Evolutionary conservation across 2,113 vertebrate genomes (phyloP).

Genomic region (Mus spicilegus): DNA sequence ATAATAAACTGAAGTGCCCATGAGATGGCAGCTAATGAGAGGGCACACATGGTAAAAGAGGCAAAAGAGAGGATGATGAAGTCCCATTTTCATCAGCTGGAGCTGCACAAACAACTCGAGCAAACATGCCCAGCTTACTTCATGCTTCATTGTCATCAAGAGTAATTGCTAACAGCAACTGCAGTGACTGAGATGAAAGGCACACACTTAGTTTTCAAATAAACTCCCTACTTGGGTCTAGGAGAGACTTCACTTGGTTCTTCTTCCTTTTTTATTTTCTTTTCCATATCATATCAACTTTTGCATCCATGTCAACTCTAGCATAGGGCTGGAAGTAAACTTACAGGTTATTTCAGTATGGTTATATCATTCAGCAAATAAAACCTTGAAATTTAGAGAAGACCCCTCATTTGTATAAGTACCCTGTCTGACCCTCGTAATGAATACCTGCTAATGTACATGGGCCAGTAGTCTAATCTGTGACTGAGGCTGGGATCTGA

Average conservation of each 20-base stretch:
- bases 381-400: not conserved
- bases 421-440: not conserved
- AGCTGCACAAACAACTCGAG: not conserved
- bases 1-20: slow-evolving; percentile 28
- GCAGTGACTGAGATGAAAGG: slow-evolving; percentile 59
- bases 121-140: slow-evolving; percentile 45
- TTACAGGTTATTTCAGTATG: not conserved
- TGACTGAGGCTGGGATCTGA: not conserved
- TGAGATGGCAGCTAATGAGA: not conserved
- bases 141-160: slow-evolving; percentile 54
- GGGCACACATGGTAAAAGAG: not conserved
- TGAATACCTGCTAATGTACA: not conserved
- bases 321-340: not conserved
- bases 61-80: not conserved
- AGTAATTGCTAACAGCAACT: slow-evolving; percentile 60
- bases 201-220: not conserved
- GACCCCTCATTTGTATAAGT: not conserved
- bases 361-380: not conserved
- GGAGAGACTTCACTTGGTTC: not conserved
- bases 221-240: slow-evolving; percentile 7
- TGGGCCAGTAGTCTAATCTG: not conserved
- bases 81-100: slow-evolving; percentile 29
- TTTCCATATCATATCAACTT: not conserved
- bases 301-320: not conserved
- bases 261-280: not conserved